Evolutionary conservation across 1,140 invertebrate species (phyloP), one percentile per base, ranked within the genome.

Genomic region (Drosophila subobscura): DNA sequence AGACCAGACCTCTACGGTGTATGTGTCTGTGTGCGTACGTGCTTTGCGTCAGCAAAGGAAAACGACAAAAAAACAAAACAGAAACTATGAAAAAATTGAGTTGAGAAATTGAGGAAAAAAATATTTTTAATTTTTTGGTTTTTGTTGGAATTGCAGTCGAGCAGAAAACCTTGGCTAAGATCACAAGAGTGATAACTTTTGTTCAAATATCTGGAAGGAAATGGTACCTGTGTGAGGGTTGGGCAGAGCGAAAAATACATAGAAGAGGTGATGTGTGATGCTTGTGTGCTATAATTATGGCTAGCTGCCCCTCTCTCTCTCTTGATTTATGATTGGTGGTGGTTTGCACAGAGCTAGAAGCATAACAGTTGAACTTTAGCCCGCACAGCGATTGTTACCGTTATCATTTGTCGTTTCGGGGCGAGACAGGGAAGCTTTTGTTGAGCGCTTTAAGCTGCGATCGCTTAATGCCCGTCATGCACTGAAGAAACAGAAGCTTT

Each of bases 1-100:
- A 50, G 25, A 49, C 54, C 45, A 50, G 25, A 49, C 50, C 45
- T 23, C 1, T 54, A 27, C 60, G 14, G 66, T 67, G 16, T 42
- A 3, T 42, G 27, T 33, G 5, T 29, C 14, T 56, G 47, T 70
- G 33, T 74, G 70, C 72, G 80, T 77, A 86, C 81, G 81, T 86
- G 81, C 74, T 78, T 72, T 81, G 78, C 83, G 83, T 86, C 81
- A 86, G 83, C 64, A 52, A 75, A 46, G 22, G 45, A 65, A 68
- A 67, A 68, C 49, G 47, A 56, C 50, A 20, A 58, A 25, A 44
- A 64, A 61, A 45, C 59, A 16, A 59, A 74, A 65, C 44, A 73
- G 56, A 56, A 77, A 72, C 50, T 51, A 76, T 20, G 53, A 53
- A 75, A 67, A 84, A 60, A 80, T 65, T 84, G 10, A 33, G 53